Conservation (phyloP, 1,140 invertebrate genomes). For the Leptinotarsa undecemlineata region DNA sequence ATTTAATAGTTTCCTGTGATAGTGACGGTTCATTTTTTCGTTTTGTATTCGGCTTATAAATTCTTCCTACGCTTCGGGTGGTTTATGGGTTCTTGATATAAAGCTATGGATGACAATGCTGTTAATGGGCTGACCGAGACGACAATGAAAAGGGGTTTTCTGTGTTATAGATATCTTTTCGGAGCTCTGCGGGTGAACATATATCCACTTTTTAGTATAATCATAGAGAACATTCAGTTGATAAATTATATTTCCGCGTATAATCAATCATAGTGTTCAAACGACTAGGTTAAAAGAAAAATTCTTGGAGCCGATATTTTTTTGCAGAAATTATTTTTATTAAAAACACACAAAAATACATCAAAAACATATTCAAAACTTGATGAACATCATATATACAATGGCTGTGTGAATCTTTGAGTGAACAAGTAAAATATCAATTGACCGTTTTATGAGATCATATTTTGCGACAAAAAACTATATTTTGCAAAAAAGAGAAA, state of each 20-base stretch:
- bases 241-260: background rate
- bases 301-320: too few species aligned
- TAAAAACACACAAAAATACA: too few species aligned
- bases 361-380: too few species aligned
- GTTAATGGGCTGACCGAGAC: slow-evolving; percentile 15
- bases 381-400: too few species aligned
- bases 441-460: too few species aligned
- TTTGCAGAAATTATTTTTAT: too few species aligned
- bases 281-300: too few species aligned
- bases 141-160: slow-evolving; percentile 17
- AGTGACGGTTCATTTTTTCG: slow-evolving; percentile 7
- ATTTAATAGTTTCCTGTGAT: slow-evolving; percentile 27
- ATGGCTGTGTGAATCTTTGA: too few species aligned
- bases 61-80: slow-evolving; percentile 19
- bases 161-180: slow-evolving; percentile 8
- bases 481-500: too few species aligned
- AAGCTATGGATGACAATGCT: slow-evolving; percentile 20
- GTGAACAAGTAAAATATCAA: too few species aligned
- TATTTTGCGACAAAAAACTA: too few species aligned
- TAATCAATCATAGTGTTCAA: too few species aligned
- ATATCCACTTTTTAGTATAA: background rate
- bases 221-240: background rate
- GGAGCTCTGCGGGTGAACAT: background rate
- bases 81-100: slow-evolving; percentile 24
- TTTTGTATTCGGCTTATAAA: slow-evolving; percentile 15